These are phyloP conservation scores for Anneissia japonica DNA, from an alignment of 35 echinoderm and acorn worm species.

Conservation along the genomic window DNA sequence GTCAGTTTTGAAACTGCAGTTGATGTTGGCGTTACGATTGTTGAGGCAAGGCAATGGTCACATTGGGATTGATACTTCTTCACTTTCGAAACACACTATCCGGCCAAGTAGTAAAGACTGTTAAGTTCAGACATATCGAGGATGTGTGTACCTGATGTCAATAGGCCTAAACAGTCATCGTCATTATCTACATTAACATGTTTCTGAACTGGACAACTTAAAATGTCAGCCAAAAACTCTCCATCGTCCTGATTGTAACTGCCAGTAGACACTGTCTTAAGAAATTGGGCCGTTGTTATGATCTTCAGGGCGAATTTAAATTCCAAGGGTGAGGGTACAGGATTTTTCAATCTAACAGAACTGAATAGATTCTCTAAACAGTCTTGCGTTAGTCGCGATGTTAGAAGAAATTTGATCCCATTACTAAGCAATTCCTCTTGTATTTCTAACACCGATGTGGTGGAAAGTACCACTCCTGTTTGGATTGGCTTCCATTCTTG, in stretches of 20 bases:
- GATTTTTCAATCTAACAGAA: slow-evolving; percentile 25
- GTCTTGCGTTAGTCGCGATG: slow-evolving; percentile 44
- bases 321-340: slow-evolving; percentile 19
- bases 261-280: background rate
- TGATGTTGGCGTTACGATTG: background rate
- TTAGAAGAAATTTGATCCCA: slow-evolving; percentile 49
- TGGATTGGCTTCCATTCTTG: slow-evolving; percentile 59
- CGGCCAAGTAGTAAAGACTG: background rate
- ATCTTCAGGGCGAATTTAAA: slow-evolving; percentile 16
- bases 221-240: slow-evolving; percentile 9
- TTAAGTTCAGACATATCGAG: background rate
- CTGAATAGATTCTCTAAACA: slow-evolving; percentile 62
- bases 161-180: background rate
- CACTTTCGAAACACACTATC: background rate
- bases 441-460: slow-evolving; percentile 17
- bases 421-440: slow-evolving; percentile 35
- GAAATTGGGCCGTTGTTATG: slow-evolving; percentile 17
- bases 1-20: background rate
- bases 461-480: slow-evolving; percentile 26
- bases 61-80: background rate
- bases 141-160: background rate
- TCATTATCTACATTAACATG: background rate
- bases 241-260: slow-evolving; percentile 20
- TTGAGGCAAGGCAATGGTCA: background rate
- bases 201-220: background rate